Conservation (phyloP, 2,888 invertebrate species). For the Blomia tropicalis region DNA sequence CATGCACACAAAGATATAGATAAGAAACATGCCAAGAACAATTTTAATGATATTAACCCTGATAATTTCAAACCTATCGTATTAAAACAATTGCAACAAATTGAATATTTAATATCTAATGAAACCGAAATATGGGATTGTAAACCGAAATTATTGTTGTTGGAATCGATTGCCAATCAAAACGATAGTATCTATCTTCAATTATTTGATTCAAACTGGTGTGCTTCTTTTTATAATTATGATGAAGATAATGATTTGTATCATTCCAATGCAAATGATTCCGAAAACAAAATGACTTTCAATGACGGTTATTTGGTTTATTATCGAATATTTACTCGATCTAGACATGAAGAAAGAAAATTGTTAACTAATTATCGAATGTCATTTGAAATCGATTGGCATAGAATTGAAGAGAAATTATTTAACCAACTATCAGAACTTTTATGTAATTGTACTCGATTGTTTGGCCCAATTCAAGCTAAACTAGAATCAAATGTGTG, state of each 20-base stretch:
- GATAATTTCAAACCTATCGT: neutral
- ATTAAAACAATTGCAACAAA: constrained; percentile 7
- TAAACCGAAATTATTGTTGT: neutral
- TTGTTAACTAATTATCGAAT: constrained; percentile 8
- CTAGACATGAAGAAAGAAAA: neutral
- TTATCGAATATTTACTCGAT: too few relatives aligned
- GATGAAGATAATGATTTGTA: neutral
- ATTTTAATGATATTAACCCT: too few relatives aligned
- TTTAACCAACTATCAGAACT: neutral
- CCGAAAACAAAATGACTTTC: neutral
- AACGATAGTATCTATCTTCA: neutral
- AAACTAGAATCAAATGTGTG: neutral
- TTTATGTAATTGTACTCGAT: neutral
- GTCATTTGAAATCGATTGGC: constrained; percentile 12
- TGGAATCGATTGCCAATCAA: neutral
- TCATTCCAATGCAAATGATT: neutral
- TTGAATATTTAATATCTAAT: neutral
- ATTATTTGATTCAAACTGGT: neutral
- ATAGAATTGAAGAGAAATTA: neutral
- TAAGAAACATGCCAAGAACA: too few relatives aligned
- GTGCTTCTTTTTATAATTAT: neutral
- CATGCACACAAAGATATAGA: neutral
- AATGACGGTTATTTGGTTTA: neutral
- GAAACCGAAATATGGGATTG: too few relatives aligned
- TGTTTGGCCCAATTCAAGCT: neutral